phyloP scores from a whole-genome alignment of 2,797 vertebrate species.

The Schizothorax lantsangensis region DNA sequence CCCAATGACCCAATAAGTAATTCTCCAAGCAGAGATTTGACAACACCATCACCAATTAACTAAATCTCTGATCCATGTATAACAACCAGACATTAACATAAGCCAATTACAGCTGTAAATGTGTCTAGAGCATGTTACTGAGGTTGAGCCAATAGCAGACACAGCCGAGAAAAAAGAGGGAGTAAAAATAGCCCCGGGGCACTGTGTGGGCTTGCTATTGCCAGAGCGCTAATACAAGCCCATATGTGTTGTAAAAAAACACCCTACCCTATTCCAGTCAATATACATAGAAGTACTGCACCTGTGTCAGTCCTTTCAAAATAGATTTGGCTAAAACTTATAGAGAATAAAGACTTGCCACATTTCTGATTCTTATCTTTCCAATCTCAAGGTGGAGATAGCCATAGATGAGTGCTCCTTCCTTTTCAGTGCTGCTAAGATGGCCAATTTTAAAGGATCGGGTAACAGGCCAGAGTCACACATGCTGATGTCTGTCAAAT shows the following conservation, averaged over 20 bases:
- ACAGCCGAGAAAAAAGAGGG: conserved; percentile 22
- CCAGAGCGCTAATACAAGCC: conserved; percentile 4
- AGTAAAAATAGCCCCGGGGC: conserved; percentile 66
- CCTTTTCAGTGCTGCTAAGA: conserved; percentile 84
- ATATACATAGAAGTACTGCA: neutral
- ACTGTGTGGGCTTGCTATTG: conserved; percentile 49
- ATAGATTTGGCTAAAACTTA: conserved; percentile 30
- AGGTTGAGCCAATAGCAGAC: conserved; percentile 57
- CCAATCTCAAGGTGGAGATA: conserved; percentile 80
- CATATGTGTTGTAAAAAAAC: conserved; percentile 17
- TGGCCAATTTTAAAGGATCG: conserved; percentile 84
- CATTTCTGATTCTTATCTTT: conserved; percentile 68
- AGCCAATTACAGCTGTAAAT: conserved; percentile 44
- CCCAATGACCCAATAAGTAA: conserved; percentile 52
- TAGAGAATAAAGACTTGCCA: conserved; percentile 34
- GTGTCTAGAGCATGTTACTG: conserved; percentile 35
- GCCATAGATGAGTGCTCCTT: conserved; percentile 80
- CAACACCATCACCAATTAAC: conserved; percentile 39
- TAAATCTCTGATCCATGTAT: conserved; percentile 65
- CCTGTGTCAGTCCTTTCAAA: neutral
- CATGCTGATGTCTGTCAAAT: conserved; percentile 97
- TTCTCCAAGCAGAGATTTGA: conserved; percentile 49
- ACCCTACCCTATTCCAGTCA: neutral
- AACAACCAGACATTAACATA: conserved; percentile 62
- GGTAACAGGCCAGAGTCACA: conserved; percentile 83